Evolutionary conservation across 2,113 vertebrate genomes (phyloP).

Genomic region (Trachemys scripta): DNA sequence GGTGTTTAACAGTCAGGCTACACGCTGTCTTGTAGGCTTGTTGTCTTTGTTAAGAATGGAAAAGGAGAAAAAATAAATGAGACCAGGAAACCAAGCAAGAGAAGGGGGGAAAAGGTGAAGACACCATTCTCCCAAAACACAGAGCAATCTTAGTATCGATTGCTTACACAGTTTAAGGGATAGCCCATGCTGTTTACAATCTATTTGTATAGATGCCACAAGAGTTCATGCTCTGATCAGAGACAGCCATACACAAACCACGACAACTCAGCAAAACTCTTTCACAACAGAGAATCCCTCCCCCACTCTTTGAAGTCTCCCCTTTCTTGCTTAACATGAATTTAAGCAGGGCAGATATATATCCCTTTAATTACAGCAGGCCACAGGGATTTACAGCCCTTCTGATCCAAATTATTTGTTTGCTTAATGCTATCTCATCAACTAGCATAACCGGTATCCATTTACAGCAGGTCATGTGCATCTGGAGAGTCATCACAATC

Average conservation of each 20-base stretch:
- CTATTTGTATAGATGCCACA: background rate
- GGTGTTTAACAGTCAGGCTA: no score
- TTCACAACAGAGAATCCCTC: background rate
- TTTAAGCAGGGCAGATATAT: accelerated
- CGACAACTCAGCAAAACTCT: background rate
- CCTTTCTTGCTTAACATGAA: background rate
- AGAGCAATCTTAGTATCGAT: background rate
- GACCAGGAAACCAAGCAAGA: no score
- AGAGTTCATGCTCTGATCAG: background rate
- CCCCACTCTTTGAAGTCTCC: background rate
- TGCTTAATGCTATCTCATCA: background rate
- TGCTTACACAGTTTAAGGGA: background rate
- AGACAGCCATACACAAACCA: accelerated
- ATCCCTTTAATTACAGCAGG: background rate
- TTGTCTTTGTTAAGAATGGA: no score
- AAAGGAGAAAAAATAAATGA: no score
- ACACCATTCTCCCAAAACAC: background rate
- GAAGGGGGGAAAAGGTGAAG: no score
- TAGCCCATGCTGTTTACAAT: no score
- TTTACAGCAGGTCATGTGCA: background rate
- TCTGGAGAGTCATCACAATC: accelerated
- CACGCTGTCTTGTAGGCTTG: no score
- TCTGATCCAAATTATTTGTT: background rate
- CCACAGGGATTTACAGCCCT: background rate
- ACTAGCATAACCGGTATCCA: background rate